These are phyloP conservation scores for Cyphomyrus plagiostoma DNA, from an alignment of 2,113 vertebrate genomes.

Conservation along the genomic window DNA sequence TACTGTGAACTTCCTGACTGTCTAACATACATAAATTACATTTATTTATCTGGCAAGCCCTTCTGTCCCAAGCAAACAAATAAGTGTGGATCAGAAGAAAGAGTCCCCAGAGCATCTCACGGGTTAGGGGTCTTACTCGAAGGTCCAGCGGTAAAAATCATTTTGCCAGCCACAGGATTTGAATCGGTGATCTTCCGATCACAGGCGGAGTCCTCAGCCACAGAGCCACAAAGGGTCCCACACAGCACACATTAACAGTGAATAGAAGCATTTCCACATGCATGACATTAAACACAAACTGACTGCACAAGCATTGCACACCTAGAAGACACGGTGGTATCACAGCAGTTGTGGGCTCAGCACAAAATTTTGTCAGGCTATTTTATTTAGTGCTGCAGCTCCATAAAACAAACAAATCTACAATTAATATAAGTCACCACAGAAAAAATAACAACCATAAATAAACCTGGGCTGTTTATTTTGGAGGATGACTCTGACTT, in stretches of 20 bases:
- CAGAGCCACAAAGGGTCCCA: neutral
- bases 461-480: neutral
- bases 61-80: neutral
- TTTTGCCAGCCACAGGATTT: neutral
- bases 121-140: neutral
- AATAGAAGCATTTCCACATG: neutral
- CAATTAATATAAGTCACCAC: neutral
- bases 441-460: neutral
- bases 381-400: neutral
- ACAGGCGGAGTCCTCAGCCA: neutral
- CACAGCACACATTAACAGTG: neutral
- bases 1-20: neutral
- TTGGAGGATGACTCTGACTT: neutral
- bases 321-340: neutral
- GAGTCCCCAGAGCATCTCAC: neutral
- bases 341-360: neutral
- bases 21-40: neutral
- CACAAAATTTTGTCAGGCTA: neutral
- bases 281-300: neutral
- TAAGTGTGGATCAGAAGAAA: neutral
- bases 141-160: neutral
- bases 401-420: neutral
- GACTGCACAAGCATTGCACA: neutral
- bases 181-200: neutral
- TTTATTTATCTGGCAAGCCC: neutral